These are phyloP conservation scores for Bergia sp. DNA, from an alignment of 92 coral and sea anemone species.

Conservation along the genomic window DNA sequence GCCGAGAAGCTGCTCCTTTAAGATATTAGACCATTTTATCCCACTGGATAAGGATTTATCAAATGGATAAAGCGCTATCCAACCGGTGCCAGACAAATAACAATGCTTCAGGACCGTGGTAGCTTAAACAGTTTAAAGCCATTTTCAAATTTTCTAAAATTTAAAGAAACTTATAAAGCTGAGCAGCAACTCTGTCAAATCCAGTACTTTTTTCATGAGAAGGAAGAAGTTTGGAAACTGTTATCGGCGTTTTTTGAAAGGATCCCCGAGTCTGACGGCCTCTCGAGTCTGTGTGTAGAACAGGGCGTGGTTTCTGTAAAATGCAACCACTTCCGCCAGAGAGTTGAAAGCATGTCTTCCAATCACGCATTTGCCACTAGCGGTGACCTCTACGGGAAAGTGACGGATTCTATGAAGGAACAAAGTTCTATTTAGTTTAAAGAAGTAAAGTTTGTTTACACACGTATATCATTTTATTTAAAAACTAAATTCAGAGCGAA, in stretches of 20 bases:
- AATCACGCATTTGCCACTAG: slow-evolving; percentile 85
- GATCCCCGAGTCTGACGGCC: slow-evolving; percentile 85
- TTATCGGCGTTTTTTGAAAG: slow-evolving; percentile 61
- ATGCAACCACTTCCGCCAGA: slow-evolving; percentile 78
- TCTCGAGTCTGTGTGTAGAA: slow-evolving; percentile 89
- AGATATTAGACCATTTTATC: too few species aligned
- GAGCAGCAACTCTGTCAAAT: not conserved
- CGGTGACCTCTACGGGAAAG: slow-evolving; percentile 91
- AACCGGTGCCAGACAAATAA: too few species aligned
- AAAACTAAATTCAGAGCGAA: too few species aligned
- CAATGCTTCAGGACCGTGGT: too few species aligned
- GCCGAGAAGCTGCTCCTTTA: too few species aligned
- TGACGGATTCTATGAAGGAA: slow-evolving; percentile 84
- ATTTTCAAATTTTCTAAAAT: too few species aligned
- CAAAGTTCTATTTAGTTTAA: not conserved
- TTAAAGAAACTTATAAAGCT: not conserved
- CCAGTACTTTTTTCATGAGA: not conserved
- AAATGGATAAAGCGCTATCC: too few species aligned
- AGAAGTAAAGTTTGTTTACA: too few species aligned
- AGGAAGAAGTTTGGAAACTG: not conserved
- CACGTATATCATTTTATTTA: too few species aligned
- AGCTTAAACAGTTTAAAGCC: too few species aligned
- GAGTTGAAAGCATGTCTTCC: slow-evolving; percentile 90
- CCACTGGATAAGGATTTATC: too few species aligned
- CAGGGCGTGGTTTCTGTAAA: slow-evolving; percentile 78